These are phyloP conservation scores for Himalopsyche tibetana DNA, from an alignment of 2,888 invertebrate species.

Conservation along the genomic window DNA sequence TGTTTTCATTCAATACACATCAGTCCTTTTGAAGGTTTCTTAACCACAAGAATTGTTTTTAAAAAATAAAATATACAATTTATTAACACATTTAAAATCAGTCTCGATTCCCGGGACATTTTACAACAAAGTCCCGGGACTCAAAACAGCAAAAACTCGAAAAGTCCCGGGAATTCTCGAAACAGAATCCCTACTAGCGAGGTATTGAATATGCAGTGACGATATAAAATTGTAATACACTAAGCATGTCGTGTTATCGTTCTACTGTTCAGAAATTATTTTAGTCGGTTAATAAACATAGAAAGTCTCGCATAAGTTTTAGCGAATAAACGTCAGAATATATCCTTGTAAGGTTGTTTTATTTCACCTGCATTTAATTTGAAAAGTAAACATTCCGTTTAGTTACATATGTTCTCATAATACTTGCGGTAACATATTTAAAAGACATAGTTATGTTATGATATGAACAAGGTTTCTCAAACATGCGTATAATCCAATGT, in stretches of 20 bases:
- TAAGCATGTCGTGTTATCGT: not conserved
- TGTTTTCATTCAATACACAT: no score
- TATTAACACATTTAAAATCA: no score
- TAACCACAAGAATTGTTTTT: no score
- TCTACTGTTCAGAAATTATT: not conserved
- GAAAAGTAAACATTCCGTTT: slow-evolving; percentile 18
- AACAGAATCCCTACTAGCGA: no score
- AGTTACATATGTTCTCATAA: not conserved
- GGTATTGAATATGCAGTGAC: no score
- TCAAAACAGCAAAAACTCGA: no score
- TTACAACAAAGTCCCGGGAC: no score
- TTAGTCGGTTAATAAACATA: not conserved
- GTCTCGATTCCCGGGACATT: no score
- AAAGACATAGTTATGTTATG: not conserved
- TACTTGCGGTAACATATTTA: not conserved
- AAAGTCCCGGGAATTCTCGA: no score
- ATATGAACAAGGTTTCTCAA: not conserved
- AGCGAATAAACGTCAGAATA: not conserved
- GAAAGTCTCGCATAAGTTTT: not conserved
- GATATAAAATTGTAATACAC: no score
- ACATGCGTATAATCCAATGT: not conserved
- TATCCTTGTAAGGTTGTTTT: slow-evolving; percentile 15
- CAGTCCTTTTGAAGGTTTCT: no score
- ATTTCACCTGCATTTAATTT: not conserved
- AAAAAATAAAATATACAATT: no score